Evolutionary conservation across 1,140 invertebrate species (phyloP).

Genomic region (Diuraphis noxia): DNA sequence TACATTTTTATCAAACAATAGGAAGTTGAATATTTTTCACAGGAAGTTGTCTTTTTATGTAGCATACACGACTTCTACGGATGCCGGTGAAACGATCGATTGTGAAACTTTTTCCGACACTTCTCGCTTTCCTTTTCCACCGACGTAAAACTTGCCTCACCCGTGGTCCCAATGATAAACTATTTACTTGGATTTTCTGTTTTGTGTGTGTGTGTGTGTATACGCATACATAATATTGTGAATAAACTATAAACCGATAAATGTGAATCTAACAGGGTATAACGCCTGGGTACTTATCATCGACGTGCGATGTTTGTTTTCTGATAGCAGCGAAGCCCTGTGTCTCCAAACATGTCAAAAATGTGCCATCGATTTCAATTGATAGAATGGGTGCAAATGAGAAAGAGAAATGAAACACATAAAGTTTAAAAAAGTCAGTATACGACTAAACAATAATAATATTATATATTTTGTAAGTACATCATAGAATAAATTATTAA

Average conservation of each 20-base stretch:
- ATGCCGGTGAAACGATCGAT: constrained; percentile 11
- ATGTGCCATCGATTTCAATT: neutral
- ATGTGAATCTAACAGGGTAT: neutral
- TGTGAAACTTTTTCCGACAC: neutral
- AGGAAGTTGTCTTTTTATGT: neutral
- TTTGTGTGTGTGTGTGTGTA: neutral
- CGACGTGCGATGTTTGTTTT: constrained; percentile 19
- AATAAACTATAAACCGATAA: constrained; percentile 10
- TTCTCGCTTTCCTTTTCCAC: neutral
- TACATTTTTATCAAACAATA: neutral
- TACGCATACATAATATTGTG: neutral
- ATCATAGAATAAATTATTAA: neutral
- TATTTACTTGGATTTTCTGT: constrained; percentile 13
- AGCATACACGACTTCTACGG: neutral
- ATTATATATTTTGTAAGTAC: neutral
- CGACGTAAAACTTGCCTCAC: neutral
- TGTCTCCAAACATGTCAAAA: constrained; percentile 16
- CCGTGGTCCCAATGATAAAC: neutral
- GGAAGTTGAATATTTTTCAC: neutral
- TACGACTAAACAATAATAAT: neutral
- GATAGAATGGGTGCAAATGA: neutral
- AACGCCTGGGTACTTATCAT: neutral
- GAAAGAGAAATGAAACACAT: neutral
- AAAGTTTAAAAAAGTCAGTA: neutral
- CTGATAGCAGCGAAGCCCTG: neutral